Percentiles rank a stretch among this genome's conserved stretches.
These are phyloP conservation scores for Pholis gunnellus DNA, from an alignment of 2,113 vertebrate genomes.

Conservation along the genomic window DNA sequence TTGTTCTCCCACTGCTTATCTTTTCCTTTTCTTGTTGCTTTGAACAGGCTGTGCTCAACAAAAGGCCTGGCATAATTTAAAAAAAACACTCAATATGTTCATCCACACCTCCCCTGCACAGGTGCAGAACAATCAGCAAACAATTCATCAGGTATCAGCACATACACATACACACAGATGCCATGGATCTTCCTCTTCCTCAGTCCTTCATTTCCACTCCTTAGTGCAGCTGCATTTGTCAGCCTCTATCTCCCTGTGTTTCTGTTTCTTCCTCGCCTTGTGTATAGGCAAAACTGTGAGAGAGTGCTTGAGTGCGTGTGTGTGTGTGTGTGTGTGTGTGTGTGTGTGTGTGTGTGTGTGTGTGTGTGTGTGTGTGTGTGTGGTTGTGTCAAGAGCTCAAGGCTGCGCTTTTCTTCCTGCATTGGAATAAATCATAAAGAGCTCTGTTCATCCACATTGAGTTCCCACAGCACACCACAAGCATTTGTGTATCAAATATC, in stretches of 20 bases:
- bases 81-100: slow-evolving; percentile 5
- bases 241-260: background rate
- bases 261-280: slow-evolving; percentile 14
- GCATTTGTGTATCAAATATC: slow-evolving; percentile 15
- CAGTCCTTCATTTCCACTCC: slow-evolving; percentile 20
- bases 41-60: slow-evolving; percentile 59
- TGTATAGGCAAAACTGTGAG: slow-evolving; percentile 34
- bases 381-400: slow-evolving; percentile 72
- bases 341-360: slow-evolving; percentile 2
- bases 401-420: slow-evolving; percentile 54
- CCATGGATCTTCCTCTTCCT: background rate
- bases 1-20: slow-evolving; percentile 16
- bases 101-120: slow-evolving; percentile 25
- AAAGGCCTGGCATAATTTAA: slow-evolving; percentile 36
- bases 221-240: slow-evolving; percentile 49
- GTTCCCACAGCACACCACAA: slow-evolving; percentile 37
- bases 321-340: background rate
- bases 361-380: slow-evolving; percentile 19
- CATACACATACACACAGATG: slow-evolving; percentile 6
- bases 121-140: slow-evolving; percentile 39
- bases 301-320: slow-evolving; percentile 13
- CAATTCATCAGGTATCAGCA: slow-evolving; percentile 22
- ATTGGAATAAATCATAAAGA: slow-evolving; percentile 63
- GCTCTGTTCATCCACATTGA: slow-evolving; percentile 22
- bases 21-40: slow-evolving; percentile 5